phyloP scores from a whole-genome alignment of 2,888 invertebrate genomes.

The Maniola hyperantus region DNA sequence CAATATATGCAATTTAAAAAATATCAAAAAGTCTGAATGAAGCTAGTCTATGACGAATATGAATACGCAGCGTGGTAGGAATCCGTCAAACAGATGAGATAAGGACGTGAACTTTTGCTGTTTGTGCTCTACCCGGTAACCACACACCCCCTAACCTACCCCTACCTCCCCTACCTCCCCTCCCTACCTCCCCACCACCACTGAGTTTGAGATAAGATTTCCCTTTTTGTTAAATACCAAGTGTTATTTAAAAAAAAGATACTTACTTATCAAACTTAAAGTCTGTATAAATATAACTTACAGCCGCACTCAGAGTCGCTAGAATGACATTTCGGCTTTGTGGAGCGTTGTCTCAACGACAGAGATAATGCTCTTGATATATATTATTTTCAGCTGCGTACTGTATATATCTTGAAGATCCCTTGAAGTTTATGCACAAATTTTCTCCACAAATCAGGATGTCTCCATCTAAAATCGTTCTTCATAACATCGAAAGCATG shows the following conservation, averaged over 20 bases:
- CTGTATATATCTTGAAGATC: too few relatives aligned
- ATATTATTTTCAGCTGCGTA: too few relatives aligned
- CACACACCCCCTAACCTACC: slow-evolving; percentile 40
- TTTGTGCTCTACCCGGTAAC: slow-evolving; percentile 45
- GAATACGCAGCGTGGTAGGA: slow-evolving; percentile 75
- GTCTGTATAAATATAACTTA: too few relatives aligned
- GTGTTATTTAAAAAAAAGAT: background rate
- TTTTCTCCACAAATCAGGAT: too few relatives aligned
- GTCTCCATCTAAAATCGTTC: background rate
- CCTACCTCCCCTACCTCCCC: slow-evolving; percentile 41
- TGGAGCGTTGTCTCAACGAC: too few relatives aligned
- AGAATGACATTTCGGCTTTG: too few relatives aligned
- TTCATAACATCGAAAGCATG: background rate
- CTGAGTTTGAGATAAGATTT: slow-evolving; percentile 12
- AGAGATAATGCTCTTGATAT: too few relatives aligned
- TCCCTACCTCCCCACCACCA: slow-evolving; percentile 36
- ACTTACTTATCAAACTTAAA: too few relatives aligned
- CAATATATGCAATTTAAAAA: too few relatives aligned
- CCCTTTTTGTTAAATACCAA: slow-evolving; percentile 4
- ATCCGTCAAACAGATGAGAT: slow-evolving; percentile 82
- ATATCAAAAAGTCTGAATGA: slow-evolving; percentile 45
- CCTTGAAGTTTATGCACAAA: too few relatives aligned
- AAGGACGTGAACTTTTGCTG: slow-evolving; percentile 79
- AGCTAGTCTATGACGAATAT: slow-evolving; percentile 65
- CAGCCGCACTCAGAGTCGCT: too few relatives aligned